Conservation (phyloP, 2,113 vertebrate genomes). For the Trematomus loennbergii region DNA sequence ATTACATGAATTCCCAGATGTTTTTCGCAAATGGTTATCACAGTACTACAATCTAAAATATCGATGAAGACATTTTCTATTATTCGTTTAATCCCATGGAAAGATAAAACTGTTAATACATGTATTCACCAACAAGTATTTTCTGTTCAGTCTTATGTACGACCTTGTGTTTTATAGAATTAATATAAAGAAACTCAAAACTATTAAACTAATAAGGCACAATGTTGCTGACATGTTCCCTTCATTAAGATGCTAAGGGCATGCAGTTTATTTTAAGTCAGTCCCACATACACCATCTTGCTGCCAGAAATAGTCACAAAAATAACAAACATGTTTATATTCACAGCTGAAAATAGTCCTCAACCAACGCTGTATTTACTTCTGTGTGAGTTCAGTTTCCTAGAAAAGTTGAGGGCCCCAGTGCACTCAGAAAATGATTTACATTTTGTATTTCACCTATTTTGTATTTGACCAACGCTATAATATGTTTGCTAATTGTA, state of each 20-base stretch:
- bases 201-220: too few species aligned
- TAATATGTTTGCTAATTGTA: too few species aligned
- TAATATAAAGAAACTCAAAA: not conserved
- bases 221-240: too few species aligned
- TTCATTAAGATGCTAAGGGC: not conserved
- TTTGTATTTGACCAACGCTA: too few species aligned
- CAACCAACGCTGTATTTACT: not conserved
- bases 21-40: slow-evolving; percentile 1
- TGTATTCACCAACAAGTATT: too few species aligned
- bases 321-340: not conserved
- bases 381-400: not conserved
- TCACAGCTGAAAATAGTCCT: not conserved
- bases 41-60: slow-evolving; percentile 2
- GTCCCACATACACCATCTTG: not conserved
- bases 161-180: not conserved
- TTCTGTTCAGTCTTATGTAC: not conserved
- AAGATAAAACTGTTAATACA: not conserved
- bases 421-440: not conserved
- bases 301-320: not conserved
- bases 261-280: not conserved
- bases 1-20: slow-evolving; percentile 17
- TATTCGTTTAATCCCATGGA: not conserved
- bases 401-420: not conserved
- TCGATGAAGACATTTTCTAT: too few species aligned
- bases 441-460: too few species aligned